Evolutionary conservation across 2,797 vertebrate species (phyloP).

Genomic region (Limnodromus scolopaceus): DNA sequence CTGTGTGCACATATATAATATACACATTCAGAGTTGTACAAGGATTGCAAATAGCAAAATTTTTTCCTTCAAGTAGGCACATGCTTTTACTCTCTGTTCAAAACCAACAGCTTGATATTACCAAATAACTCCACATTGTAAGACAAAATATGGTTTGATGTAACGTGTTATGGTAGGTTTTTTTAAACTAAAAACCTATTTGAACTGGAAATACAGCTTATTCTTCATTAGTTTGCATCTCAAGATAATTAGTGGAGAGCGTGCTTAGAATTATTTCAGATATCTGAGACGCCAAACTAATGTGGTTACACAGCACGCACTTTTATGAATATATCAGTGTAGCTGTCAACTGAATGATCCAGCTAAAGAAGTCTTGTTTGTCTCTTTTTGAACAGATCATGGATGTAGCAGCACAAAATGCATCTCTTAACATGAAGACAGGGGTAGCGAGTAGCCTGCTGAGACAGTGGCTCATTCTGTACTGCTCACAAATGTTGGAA

Average conservation of each 20-base stretch:
- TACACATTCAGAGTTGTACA: neutral
- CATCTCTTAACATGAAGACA: neutral
- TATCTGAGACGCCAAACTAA: neutral
- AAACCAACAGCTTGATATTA: neutral
- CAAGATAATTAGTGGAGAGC: neutral
- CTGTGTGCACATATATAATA: neutral
- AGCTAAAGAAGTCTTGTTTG: neutral
- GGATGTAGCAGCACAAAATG: neutral
- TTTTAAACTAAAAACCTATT: neutral
- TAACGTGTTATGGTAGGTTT: neutral
- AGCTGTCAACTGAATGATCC: neutral
- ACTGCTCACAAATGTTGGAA: neutral
- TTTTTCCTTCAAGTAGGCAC: neutral
- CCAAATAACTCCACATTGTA: neutral
- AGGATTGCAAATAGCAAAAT: neutral
- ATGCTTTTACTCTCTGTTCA: neutral
- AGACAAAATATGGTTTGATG: neutral
- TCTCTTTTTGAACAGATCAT: neutral
- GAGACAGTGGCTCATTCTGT: neutral
- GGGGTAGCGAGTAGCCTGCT: neutral
- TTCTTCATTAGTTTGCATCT: neutral
- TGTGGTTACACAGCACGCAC: neutral
- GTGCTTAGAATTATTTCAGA: neutral
- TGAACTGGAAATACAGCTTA: neutral
- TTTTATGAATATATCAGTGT: neutral